Percentiles rank a stretch among this genome's conserved stretches.
Evolutionary conservation across 2,888 invertebrate species (phyloP).

Genomic region (Synergus laeviventris): DNA sequence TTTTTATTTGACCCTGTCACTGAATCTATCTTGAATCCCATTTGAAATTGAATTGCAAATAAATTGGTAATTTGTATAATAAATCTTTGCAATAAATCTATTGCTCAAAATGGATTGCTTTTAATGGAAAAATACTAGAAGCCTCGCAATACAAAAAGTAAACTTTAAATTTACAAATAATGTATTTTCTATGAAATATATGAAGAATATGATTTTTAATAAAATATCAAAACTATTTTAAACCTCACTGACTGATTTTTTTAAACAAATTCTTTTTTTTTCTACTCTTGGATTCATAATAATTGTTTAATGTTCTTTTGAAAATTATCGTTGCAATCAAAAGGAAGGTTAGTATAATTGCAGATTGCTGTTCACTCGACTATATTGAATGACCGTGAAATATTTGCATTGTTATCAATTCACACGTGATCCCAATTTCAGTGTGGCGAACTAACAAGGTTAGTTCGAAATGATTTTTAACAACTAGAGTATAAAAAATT

Average conservation of each 20-base stretch:
- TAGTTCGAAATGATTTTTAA: background rate
- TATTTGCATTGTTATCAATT: slow-evolving; percentile 34
- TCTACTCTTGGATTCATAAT: background rate
- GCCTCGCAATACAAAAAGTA: background rate
- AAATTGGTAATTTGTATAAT: background rate
- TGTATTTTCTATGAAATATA: background rate
- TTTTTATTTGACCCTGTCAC: background rate
- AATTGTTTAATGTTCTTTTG: background rate
- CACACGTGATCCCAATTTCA: background rate
- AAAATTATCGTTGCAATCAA: background rate
- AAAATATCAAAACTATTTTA: too few species aligned
- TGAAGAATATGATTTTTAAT: too few species aligned
- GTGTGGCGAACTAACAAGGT: background rate
- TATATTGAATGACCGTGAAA: slow-evolving; percentile 28
- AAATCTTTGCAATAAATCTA: background rate
- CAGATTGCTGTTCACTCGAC: background rate
- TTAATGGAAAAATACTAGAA: background rate
- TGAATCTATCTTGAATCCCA: background rate
- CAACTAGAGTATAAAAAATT: background rate
- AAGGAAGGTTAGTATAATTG: slow-evolving; percentile 1
- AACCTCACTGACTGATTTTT: too few species aligned
- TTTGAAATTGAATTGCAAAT: background rate
- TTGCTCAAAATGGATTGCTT: background rate
- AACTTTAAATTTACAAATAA: background rate
- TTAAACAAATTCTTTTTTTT: too few species aligned